Percentiles rank a stretch among this genome's conserved stretches.
Conservation (phyloP, 2,113 vertebrate species). For the Sander lucioperca region DNA sequence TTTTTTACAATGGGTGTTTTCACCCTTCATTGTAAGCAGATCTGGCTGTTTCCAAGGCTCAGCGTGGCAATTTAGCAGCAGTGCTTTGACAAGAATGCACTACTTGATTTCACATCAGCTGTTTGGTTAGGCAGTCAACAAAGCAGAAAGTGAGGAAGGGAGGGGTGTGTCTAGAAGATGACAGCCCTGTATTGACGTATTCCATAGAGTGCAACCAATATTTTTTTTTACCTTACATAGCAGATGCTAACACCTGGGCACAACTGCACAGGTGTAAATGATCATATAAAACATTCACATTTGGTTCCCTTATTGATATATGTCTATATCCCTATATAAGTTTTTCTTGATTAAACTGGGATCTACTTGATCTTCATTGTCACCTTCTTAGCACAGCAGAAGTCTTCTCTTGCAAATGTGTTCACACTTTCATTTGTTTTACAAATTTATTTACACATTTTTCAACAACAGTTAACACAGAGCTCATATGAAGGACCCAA, state of each 20-base stretch:
- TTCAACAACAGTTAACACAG: too few species aligned
- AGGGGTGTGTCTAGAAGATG: slow-evolving; percentile 11
- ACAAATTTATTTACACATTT: too few species aligned
- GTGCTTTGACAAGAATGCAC: slow-evolving; percentile 36
- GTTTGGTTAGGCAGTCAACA: slow-evolving; percentile 57
- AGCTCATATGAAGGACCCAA: too few species aligned
- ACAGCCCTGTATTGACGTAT: slow-evolving; percentile 26
- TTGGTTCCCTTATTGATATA: slow-evolving; percentile 8
- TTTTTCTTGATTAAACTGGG: too few species aligned
- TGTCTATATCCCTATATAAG: neutral
- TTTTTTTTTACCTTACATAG: slow-evolving; percentile 22
- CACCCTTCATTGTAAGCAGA: neutral
- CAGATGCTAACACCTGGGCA: slow-evolving; percentile 39
- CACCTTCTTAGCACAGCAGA: too few species aligned
- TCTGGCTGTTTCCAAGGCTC: neutral
- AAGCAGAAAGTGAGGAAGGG: slow-evolving; percentile 39
- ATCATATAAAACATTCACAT: slow-evolving; percentile 18
- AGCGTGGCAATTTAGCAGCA: slow-evolving; percentile 16
- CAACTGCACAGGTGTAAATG: slow-evolving; percentile 4
- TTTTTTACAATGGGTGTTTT: neutral
- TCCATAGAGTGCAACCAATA: slow-evolving; percentile 18
- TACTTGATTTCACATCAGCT: slow-evolving; percentile 48
- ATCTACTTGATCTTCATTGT: too few species aligned
- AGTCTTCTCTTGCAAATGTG: too few species aligned
- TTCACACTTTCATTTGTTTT: too few species aligned